These are phyloP conservation scores for Lutjanus argentimaculatus DNA, from an alignment of 2,797 vertebrate genomes.

Conservation along the genomic window DNA sequence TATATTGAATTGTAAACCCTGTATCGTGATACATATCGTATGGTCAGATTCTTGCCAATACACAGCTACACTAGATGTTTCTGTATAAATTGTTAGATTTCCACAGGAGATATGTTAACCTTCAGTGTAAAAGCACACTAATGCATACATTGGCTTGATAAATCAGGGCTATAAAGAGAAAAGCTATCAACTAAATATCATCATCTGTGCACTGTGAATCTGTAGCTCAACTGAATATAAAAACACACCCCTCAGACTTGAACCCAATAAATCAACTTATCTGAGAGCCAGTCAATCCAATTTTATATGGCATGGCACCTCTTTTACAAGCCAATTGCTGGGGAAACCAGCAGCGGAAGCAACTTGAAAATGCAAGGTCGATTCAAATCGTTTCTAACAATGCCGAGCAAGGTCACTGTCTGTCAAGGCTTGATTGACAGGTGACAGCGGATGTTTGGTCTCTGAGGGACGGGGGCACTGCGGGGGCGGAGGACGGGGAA, in stretches of 20 bases:
- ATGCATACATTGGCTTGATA: slow-evolving; percentile 5
- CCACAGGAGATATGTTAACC: not conserved
- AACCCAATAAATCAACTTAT: slow-evolving; percentile 73
- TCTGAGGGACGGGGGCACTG: slow-evolving; percentile 38
- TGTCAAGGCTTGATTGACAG: slow-evolving; percentile 82
- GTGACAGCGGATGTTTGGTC: slow-evolving; percentile 78
- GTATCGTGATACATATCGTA: too few relatives aligned
- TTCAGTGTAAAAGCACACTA: not conserved
- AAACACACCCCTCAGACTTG: slow-evolving; percentile 29
- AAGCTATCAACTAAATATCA: slow-evolving; percentile 31
- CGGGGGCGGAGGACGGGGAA: slow-evolving; percentile 27
- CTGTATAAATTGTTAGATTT: not conserved
- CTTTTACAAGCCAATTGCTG: slow-evolving; percentile 66
- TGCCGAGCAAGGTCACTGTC: slow-evolving; percentile 79
- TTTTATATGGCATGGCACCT: slow-evolving; percentile 72
- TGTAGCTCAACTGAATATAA: slow-evolving; percentile 33
- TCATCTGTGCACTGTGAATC: slow-evolving; percentile 25
- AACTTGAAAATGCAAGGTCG: slow-evolving; percentile 77
- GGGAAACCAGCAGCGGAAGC: slow-evolving; percentile 65
- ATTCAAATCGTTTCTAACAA: slow-evolving; percentile 75
- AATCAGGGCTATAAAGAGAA: slow-evolving; percentile 13
- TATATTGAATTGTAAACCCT: too few relatives aligned
- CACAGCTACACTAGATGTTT: too few relatives aligned
- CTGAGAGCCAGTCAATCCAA: slow-evolving; percentile 64
- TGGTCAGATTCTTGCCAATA: too few relatives aligned